These are phyloP conservation scores for Alviniconcha strummeri DNA, from an alignment of 2,888 invertebrate genomes.

Conservation along the genomic window DNA sequence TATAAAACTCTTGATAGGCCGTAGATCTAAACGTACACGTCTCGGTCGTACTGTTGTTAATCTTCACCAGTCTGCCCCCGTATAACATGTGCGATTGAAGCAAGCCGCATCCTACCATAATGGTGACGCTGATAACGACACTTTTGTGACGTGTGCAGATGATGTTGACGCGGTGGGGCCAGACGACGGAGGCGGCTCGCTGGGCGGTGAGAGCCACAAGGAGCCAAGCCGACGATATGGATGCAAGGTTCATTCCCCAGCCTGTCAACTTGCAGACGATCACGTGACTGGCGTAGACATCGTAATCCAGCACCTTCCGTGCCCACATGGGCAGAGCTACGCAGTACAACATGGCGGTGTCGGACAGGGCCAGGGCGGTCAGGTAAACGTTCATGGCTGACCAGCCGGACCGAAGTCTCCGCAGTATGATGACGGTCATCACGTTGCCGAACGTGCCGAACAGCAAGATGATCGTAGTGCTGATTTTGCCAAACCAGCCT, in stretches of 20 bases:
- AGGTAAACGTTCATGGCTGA: neutral
- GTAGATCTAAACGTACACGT: neutral
- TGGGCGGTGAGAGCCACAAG: conserved; percentile 36
- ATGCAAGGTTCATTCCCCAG: conserved; percentile 14
- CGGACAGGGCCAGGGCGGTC: neutral
- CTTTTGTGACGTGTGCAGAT: neutral
- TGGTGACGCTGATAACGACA: neutral
- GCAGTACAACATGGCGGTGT: neutral
- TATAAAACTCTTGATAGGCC: neutral
- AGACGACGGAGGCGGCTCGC: conserved; percentile 22
- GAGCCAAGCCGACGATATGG: conserved; percentile 33
- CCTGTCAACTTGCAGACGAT: conserved; percentile 30
- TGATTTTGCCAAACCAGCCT: too few species aligned
- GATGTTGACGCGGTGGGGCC: conserved; percentile 25
- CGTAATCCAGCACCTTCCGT: neutral
- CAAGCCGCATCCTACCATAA: neutral
- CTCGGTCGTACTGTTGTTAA: neutral
- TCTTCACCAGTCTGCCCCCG: neutral
- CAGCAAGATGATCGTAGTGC: neutral
- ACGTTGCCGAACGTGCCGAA: neutral
- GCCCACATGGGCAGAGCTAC: neutral
- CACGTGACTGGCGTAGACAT: neutral
- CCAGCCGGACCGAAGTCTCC: neutral
- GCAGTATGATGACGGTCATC: neutral
- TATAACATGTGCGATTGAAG: neutral